Evolutionary conservation across 2,888 invertebrate species (phyloP), one percentile per base, ranked within the genome.

Genomic region (Panzeria rudis): DNA sequence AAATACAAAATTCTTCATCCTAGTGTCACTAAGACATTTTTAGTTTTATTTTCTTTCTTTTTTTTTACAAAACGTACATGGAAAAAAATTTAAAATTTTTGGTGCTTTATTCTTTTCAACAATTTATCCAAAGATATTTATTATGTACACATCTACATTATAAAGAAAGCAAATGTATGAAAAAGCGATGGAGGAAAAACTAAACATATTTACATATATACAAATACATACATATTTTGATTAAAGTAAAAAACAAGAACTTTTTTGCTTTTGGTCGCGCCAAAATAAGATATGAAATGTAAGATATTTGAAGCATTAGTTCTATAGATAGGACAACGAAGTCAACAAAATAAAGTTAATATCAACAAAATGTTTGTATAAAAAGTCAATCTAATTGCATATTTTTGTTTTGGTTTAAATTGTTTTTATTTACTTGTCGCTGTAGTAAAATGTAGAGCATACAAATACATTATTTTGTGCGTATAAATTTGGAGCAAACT

Each of bases 331-430:
- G 6, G 20, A 47, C 9, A 44, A n/a, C 2, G 7, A 41, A 41
- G 9, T 11, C 32, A 35, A 9, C 35, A 9, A 35, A 59, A 35
- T 59, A 35, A 68, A 68, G n/a, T 29, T 20, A 44, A 44, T 41
- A 64, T 17, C 11, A 59, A 11, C 32, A 59, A 32, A 35, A 35
- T 59, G 5, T 59, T 29, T 47, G 15, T 32, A 50, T 35, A 35
- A 68, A 68, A 68, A 23, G 11, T 23, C 13, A 32, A 13, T 4
- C 13, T 32, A 68, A 52, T 52, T 52, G 25, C 20, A 50, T 32
- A 47, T 32, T 50, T 66, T 32, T 11, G 7, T 32, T 2, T 66
- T 13, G 20, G 13, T 52, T 52, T 13, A 52, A 68, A 13, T 66
- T 66, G 13, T 35, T 35, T 52, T 52, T 20, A 13, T 50, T 29